Evolutionary conservation across 2,113 vertebrate genomes (phyloP).

Genomic region (Lynx canadensis): DNA sequence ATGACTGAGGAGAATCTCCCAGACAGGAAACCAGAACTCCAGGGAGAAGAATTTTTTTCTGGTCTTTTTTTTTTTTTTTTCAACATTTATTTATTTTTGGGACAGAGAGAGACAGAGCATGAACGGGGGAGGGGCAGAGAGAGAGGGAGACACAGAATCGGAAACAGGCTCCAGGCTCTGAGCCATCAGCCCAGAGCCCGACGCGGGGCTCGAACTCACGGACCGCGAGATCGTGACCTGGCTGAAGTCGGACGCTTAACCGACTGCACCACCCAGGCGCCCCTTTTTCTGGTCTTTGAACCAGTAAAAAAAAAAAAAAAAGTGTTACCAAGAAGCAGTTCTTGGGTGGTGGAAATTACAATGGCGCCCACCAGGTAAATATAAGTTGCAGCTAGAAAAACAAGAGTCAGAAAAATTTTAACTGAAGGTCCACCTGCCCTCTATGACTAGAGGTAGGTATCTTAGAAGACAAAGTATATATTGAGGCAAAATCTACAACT

Average conservation of each 20-base stretch:
- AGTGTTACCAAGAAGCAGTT: not conserved
- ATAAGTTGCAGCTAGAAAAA: not conserved
- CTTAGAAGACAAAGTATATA: not conserved
- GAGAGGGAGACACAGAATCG: too few species aligned
- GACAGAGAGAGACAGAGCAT: too few species aligned
- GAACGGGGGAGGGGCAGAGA: too few species aligned
- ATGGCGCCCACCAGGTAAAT: not conserved
- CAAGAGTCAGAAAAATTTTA: not conserved
- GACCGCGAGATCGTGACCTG: too few species aligned
- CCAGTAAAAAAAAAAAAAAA: not conserved
- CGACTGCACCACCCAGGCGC: too few species aligned
- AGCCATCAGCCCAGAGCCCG: too few species aligned
- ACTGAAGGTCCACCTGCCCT: not conserved
- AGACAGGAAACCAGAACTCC: slow-evolving; percentile 6
- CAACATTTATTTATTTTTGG: too few species aligned
- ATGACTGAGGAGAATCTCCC: not conserved
- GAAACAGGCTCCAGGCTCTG: too few species aligned
- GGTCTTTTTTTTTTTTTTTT: not conserved
- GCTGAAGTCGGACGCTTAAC: too few species aligned
- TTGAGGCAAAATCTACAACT: slow-evolving; percentile 1
- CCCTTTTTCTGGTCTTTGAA: not conserved
- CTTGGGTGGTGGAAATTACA: not conserved
- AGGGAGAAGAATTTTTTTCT: not conserved
- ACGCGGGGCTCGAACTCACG: too few species aligned
- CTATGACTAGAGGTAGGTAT: not conserved